Base-by-base conservation (phyloP, 2,797 vertebrate species). In the Xenentodon cancila region DNA sequence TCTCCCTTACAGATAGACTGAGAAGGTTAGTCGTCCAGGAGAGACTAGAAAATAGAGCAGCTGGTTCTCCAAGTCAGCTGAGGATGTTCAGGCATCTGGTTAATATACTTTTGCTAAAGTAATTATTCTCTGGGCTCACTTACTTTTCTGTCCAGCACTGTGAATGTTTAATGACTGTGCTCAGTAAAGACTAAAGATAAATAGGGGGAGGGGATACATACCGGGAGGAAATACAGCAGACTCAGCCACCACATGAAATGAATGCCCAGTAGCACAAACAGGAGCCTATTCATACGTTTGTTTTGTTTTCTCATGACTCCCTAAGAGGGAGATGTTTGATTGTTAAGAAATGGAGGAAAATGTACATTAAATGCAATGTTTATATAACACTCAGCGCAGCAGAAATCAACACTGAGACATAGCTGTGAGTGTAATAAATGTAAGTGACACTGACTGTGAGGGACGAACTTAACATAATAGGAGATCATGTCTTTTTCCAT, bases 201-300 rank as follows among this genome's bases (percentile, higher is more conserved):
- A n/a, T n/a, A n/a, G 12, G 22, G 15, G n/a, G 20, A 7, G 9
- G 45, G 16, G 30, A 60, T 42, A 60, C 58, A n/a, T 60, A 60
- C 58, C 58, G 50, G 47, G 18, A 60, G 40, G 1, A 50, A 60
- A 60, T 42, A 60, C 1, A 47, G 34, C 47, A 60, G 6, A 4
- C 17, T 19, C 20, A 60, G 21, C 40, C 58, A 42, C 58, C 58
- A 60, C 34, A 60, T 9, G 32, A 60, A n/a, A 50, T 32, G 17
- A 4, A 60, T 27, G 32, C 20, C 34, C 47, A 60, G 17, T 11
- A 60, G 58, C 34, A 27, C 11, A 25, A 49, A 49, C 20, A 60
- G 0, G 9, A 37, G 13, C n/a, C 21, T 60, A n/a, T 18, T 60
- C 18, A 50, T 9, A 2, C 8, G 18, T 59, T 11, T 44, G 3